Evolutionary conservation across 2,113 vertebrate species (phyloP).

Genomic region (Rhinogobius similis): DNA sequence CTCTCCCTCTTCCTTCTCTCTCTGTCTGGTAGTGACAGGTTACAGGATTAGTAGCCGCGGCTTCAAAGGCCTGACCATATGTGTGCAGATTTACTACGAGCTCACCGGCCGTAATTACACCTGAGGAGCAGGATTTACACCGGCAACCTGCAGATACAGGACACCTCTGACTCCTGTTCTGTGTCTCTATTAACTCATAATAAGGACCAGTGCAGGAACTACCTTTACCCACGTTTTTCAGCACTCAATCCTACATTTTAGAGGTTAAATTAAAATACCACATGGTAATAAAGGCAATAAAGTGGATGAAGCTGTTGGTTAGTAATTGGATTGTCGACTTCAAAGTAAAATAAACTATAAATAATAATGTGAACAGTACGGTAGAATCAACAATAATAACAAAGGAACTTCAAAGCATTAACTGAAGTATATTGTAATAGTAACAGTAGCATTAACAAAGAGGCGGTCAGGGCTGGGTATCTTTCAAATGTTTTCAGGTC

Average conservation of each 20-base stretch:
- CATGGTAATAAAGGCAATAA: too few species aligned
- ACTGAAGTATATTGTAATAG: too few species aligned
- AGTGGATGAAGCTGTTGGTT: too few species aligned
- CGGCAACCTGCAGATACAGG: conserved; percentile 33
- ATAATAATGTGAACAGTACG: too few species aligned
- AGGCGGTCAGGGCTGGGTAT: too few species aligned
- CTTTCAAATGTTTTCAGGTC: too few species aligned
- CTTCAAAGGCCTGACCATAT: conserved; percentile 53
- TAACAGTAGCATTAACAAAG: too few species aligned
- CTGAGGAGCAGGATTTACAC: conserved; percentile 45
- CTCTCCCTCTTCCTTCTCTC: conserved; percentile 4
- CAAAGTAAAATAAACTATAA: too few species aligned
- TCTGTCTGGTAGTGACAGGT: conserved; percentile 25
- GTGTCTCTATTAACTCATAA: neutral
- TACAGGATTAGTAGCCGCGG: conserved; percentile 48
- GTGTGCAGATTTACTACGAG: conserved; percentile 56
- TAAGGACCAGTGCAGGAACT: neutral
- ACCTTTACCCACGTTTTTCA: neutral
- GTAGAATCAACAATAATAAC: too few species aligned
- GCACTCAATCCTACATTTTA: too few species aligned
- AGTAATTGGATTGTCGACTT: too few species aligned
- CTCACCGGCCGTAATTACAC: conserved; percentile 56
- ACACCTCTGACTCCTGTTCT: conserved; percentile 15
- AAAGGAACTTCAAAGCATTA: too few species aligned
- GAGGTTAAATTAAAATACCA: neutral